Conservation (phyloP, 2,888 invertebrate species). For the Limnephilus marmoratus region DNA sequence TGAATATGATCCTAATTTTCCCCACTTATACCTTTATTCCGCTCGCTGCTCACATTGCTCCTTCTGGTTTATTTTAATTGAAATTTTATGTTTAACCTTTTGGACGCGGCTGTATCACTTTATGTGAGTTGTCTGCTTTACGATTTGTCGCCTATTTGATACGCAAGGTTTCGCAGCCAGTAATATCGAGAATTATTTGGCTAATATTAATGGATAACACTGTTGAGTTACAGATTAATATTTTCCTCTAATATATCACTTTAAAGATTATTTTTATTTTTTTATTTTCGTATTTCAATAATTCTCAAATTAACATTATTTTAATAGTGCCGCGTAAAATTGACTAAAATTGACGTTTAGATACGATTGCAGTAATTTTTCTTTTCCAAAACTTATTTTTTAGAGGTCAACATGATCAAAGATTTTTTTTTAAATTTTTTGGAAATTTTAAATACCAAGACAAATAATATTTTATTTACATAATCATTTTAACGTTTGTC, state of each 20-base stretch:
- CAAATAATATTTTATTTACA: neutral
- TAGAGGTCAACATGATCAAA: neutral
- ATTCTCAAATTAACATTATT: neutral
- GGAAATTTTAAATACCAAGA: neutral
- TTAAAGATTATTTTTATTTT: neutral
- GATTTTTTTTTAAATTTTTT: neutral
- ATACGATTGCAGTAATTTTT: too few species aligned
- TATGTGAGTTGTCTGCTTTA: neutral
- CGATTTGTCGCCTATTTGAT: too few species aligned
- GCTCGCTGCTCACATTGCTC: neutral
- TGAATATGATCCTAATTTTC: neutral
- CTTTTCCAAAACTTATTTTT: neutral
- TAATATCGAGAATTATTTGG: neutral
- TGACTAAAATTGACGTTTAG: too few species aligned
- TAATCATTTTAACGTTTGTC: neutral
- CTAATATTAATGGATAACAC: neutral
- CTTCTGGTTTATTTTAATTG: neutral
- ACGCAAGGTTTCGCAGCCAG: too few species aligned
- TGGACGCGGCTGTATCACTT: neutral
- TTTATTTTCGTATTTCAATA: neutral
- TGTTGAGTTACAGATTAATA: too few species aligned
- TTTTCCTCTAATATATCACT: neutral
- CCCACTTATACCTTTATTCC: neutral
- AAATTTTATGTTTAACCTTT: neutral
- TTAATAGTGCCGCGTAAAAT: neutral